Conservation (phyloP, 2,113 vertebrate species). For the Caranx melampygus region DNA sequence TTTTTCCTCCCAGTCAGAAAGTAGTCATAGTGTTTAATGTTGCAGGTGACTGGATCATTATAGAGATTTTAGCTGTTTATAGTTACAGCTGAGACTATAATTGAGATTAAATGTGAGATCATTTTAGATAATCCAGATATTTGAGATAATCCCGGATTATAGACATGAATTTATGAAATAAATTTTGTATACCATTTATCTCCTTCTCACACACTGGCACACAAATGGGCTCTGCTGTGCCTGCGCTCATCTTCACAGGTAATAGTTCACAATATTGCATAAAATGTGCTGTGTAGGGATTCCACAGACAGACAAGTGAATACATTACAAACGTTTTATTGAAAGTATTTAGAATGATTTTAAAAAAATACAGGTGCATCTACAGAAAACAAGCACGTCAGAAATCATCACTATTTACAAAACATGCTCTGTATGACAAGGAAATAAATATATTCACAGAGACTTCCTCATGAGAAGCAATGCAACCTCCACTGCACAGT, state of each 20-base stretch:
- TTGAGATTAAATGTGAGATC: not conserved
- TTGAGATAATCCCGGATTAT: not conserved
- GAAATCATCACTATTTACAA: slow-evolving; percentile 46
- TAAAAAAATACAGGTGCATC: slow-evolving; percentile 28
- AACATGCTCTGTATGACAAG: slow-evolving; percentile 7
- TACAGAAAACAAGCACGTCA: slow-evolving; percentile 24
- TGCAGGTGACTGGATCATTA: not conserved
- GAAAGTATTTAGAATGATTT: slow-evolving; percentile 4
- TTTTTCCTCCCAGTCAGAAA: not conserved
- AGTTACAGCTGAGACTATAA: too few species aligned
- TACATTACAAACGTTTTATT: slow-evolving; percentile 56
- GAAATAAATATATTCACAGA: slow-evolving; percentile 43
- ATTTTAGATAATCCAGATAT: not conserved
- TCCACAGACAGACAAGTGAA: slow-evolving; percentile 1
- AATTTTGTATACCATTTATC: not conserved
- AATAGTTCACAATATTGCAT: not conserved
- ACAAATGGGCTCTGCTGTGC: not conserved
- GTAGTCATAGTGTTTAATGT: not conserved
- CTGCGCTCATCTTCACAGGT: not conserved
- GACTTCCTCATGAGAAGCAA: not conserved
- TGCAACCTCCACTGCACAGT: not conserved
- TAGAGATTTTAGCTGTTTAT: not conserved
- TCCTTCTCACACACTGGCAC: not conserved
- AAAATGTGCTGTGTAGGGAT: slow-evolving; percentile 13
- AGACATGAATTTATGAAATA: not conserved